These are phyloP conservation scores for Ormyrus nitidulus DNA, from an alignment of 2,888 invertebrate species.

Conservation along the genomic window DNA sequence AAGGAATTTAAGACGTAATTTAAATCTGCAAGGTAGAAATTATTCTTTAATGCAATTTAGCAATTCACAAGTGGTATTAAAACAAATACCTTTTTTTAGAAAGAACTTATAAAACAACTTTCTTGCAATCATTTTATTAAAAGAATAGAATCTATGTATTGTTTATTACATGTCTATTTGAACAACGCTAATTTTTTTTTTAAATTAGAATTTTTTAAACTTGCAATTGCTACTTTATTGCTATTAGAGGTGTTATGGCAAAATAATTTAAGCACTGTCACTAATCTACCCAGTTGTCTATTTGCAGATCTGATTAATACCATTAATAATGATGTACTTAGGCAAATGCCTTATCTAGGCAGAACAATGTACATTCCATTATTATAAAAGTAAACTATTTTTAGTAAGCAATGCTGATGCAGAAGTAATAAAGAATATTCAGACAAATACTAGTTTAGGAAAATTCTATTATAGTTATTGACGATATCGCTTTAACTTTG, in stretches of 20 bases:
- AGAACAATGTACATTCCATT: slow-evolving; percentile 57
- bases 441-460: slow-evolving; percentile 60
- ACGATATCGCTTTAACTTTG: slow-evolving; percentile 16
- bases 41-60: neutral
- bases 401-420: slow-evolving; percentile 56
- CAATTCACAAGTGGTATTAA: neutral
- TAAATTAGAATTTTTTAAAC: slow-evolving; percentile 13
- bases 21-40: neutral
- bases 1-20: slow-evolving; percentile 15
- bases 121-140: too few relatives aligned
- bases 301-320: slow-evolving; percentile 19
- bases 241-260: slow-evolving; percentile 1
- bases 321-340: slow-evolving; percentile 45
- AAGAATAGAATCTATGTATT: too few relatives aligned
- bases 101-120: too few relatives aligned
- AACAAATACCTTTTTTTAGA: too few relatives aligned
- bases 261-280: slow-evolving; percentile 14
- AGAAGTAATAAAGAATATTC: slow-evolving; percentile 62
- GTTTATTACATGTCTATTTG: neutral
- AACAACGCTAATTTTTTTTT: neutral
- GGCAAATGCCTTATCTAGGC: slow-evolving; percentile 54
- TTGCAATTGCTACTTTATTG: slow-evolving; percentile 19
- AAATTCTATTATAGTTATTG: neutral
- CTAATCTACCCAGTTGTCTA: slow-evolving; percentile 1
- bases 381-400: slow-evolving; percentile 62